Evolutionary conservation across 2,797 vertebrate genomes (phyloP).

Genomic region (Pyrocephalus nanus): DNA sequence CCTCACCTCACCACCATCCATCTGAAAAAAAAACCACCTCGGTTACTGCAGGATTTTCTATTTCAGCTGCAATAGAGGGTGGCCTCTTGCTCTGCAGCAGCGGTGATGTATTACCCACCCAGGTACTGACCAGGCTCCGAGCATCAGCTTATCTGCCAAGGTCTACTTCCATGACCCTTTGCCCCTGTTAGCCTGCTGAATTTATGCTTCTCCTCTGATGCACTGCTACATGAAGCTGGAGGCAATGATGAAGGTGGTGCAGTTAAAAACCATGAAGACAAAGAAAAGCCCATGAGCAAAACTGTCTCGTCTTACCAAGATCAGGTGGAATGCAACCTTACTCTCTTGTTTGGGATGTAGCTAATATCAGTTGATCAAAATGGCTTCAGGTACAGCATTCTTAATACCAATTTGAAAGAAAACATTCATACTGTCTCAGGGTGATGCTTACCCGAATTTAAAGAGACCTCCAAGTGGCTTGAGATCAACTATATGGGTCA

Average conservation of each 20-base stretch:
- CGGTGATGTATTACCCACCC: not conserved
- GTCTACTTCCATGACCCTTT: constrained; percentile 23
- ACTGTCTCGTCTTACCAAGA: not conserved
- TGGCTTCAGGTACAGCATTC: not conserved
- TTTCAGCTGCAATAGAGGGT: not conserved
- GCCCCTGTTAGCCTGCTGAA: constrained; percentile 1
- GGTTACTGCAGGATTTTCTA: not conserved
- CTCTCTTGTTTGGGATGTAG: not conserved
- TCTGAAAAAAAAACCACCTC: not conserved
- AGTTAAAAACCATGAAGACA: not conserved
- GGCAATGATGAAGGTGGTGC: not conserved
- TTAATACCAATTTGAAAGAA: not conserved
- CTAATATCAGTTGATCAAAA: not conserved
- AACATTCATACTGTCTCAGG: not conserved
- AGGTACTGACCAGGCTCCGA: not conserved
- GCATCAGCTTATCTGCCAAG: not conserved
- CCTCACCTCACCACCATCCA: not conserved
- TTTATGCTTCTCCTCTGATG: constrained; percentile 5
- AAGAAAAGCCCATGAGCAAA: not conserved
- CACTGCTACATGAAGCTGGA: not conserved
- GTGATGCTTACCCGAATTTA: not conserved
- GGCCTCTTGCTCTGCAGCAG: not conserved
- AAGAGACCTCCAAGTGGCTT: not conserved
- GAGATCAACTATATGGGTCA: not conserved
- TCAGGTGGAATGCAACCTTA: not conserved